Evolutionary conservation across 2,113 vertebrate genomes (phyloP), one percentile per base, ranked within the genome.

Genomic region (Takifugu bimaculatus): DNA sequence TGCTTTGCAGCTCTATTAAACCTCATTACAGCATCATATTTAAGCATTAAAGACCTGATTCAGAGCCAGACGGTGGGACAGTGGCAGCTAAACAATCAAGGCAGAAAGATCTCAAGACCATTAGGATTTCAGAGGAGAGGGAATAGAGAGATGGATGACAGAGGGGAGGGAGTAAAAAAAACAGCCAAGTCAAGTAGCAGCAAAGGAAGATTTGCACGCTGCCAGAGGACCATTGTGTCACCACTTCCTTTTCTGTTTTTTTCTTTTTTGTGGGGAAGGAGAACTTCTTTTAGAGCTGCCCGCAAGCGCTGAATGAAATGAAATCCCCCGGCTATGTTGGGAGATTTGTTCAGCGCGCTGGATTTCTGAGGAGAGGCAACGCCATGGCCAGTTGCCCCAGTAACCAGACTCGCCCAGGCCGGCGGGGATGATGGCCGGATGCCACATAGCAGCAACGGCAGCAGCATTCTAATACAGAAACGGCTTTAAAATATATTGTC

Each of bases 221-320:
- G 84, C 79, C 83, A 80, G 74, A 54, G 60, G 42, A 54, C 78
- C 85, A 87, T 91, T 89, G 88, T 89, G 63, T 56, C 57, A 72
- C 63, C 5, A 84, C 88, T 90, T 92, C 89, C 91, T 87, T 78
- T 79, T 71, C 87, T 87, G 79, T 85, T 85, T 82, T 64, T n/a
- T 14, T 48, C 5, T 48, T 14, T 47, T 13, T 47, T 9, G 29
- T 10, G 15, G 55, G 45, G 58, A 67, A 59, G 71, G 62, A 57
- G 64, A 66, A 81, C 59, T 74, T 85, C 82, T 84, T 81, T 85
- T 75, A 71, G 74, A 65, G 79, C 70, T 39, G 68, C 64, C 78
- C 55, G 25, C 69, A 54, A 77, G 61, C 75, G 51, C 49, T 72
- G 75, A 83, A 82, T 80, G 72, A 87, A 86, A 72, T 71, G 5